Evolutionary conservation across 1,140 invertebrate species (phyloP), one percentile per base, ranked within the genome.

Genomic region (Solenopsis invicta): DNA sequence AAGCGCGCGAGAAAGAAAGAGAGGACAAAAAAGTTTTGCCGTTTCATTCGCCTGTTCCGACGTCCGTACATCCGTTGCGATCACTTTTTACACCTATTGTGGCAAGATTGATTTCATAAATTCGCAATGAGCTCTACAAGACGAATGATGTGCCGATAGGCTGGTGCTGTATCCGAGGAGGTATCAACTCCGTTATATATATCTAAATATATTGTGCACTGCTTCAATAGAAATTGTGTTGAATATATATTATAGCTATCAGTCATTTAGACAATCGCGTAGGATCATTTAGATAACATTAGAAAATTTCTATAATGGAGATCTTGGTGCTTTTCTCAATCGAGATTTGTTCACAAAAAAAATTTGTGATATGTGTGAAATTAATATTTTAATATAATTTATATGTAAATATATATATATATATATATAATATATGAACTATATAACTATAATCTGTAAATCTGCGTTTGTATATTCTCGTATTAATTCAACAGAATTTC

Each of bases 401-500:
- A 29, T 29, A 29, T 29, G 2, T 29, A 29, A 29, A 29, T 29
- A 29, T 2, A 29, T 29, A 29, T 29, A 29, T 29, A 29, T 1
- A 29, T 29, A 29, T 2, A 29, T 29, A 29, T 29, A 29, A 29
- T 29, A 29, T 29, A 29, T 29, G 29, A 29, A 29, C 29, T 29
- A 29, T 2, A 29, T 41, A 4, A 41, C 41, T 16, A 12, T 69
- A 69, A 48, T 75, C 10, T 34, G 6, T 69, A 52, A 45, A 71
- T 41, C 41, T 56, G 24, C 29, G 54, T 37, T 87, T 78, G 71
- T 34, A 50, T 34, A 50, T 78, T 56, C 72, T 52, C 66, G 52
- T 64, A 75, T 87, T 87, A 86, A 89, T 85, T 85, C 52, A 87
- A 64, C 37, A 61, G 78, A 78, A 76, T 72, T 50, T 71, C 45